Base-by-base conservation (phyloP, 1,140 invertebrate genomes). In the Drosophila bipectinata region DNA sequence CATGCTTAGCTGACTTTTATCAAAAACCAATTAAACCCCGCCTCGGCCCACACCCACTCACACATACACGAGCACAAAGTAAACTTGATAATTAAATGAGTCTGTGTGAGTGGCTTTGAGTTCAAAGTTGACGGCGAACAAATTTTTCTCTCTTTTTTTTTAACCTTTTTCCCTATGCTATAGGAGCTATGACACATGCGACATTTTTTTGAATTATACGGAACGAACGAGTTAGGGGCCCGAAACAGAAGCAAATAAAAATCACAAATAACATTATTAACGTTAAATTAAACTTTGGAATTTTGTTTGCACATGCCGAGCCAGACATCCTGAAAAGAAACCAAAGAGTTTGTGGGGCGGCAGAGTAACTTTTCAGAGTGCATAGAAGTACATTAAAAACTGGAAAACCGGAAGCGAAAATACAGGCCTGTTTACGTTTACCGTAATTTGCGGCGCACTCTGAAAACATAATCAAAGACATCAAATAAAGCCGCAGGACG, bases 1-100 rank as follows among this genome's bases (percentile, higher is more conserved):
- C 79, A 88, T 88, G 83, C 84, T 81, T 83, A 89, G 83, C 72
- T 89, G 64, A 88, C 76, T 87, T 88, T 88, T 88, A 89, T 88
- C 72, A 88, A 89, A 85, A 88, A 89, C 83, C 83, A 88, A 88
- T 88, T 88, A 88, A 88, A 68, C 73, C 41, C 9, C 54, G 21
- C 21, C 21, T 21, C 21, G 21, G 3, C 21, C 41, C 26, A 47
- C 24, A 39, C 45, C 60, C 30, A 53, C 45, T 26, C 26, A 39
- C 8, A 47, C 57, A 57, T 30, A 48, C 66, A 34, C 21, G 44
- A 28, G 45, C 61, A 51, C 41, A 69, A 61, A 60, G 67, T 76
- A 63, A 75, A 77, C 73, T 81, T 82, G 78, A 77, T 75, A 87
- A 85, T 82, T 73, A 79, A 80, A 80, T 61, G 59, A 57, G 28